Evolutionary conservation across 37 sponge, comb jelly and placozoan genomes (phyloP).

Genomic region (Cliona cf. orientalis): DNA sequence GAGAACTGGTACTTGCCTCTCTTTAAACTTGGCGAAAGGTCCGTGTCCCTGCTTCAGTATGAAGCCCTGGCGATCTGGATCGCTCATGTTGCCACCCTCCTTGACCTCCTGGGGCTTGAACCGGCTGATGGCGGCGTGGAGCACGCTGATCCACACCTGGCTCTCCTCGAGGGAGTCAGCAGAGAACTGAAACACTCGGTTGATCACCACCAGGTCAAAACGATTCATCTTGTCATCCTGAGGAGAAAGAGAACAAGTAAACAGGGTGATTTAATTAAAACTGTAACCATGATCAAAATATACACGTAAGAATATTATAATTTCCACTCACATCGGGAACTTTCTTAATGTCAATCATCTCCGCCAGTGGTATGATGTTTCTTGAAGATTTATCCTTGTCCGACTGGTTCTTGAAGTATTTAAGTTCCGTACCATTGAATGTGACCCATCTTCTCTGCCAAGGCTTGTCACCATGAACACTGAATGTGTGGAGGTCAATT

Average conservation of each 20-base stretch:
- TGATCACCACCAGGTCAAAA: constrained; percentile 82
- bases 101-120: constrained; percentile 51
- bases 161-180: constrained; percentile 65
- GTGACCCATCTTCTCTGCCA: constrained; percentile 88
- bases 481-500: background rate
- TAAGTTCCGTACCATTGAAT: constrained; percentile 81
- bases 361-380: constrained; percentile 45
- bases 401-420: constrained; percentile 76
- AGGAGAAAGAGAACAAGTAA: background rate
- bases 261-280: background rate
- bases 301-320: background rate
- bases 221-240: constrained; percentile 57
- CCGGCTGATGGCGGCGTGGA: constrained; percentile 81
- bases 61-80: constrained; percentile 69
- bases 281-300: background rate
- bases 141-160: constrained; percentile 73
- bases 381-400: constrained; percentile 62
- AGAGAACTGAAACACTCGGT: constrained; percentile 84
- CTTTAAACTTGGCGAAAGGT: constrained; percentile 36
- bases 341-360: constrained; percentile 82
- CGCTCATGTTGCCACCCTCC: constrained; percentile 62
- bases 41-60: constrained; percentile 85
- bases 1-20: constrained; percentile 24
- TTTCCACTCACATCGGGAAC: constrained; percentile 75
- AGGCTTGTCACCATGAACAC: constrained; percentile 50